Evolutionary conservation across 2,797 vertebrate species (phyloP), one percentile per base, ranked within the genome.

Genomic region (Mormyrops boulengeri): DNA sequence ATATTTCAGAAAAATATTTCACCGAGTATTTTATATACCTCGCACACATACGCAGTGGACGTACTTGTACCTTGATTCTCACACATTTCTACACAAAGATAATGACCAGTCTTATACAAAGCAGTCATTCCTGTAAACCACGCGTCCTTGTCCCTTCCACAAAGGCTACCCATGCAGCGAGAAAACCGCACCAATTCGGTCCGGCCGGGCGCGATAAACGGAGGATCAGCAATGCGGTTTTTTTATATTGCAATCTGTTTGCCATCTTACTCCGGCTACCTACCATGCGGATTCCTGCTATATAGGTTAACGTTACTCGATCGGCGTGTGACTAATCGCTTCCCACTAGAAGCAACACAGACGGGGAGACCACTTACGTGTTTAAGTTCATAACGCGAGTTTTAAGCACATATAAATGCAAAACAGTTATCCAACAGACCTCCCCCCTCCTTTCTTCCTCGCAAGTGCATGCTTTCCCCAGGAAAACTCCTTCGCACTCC

Each of bases 171-270:
- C 82, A 49, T 49, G 41, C 82, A 22, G n/a, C 41, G 82, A 49
- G 11, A 50, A 22, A 85, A 49, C n/a, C 47, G 19, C 44, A 41
- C 38, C n/a, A 14, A 47, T 49, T 49, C 80, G 9, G n/a, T 26
- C 82, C 17, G n/a, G 82, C 41, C 19, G 82, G 41, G 22, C 8
- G n/a, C 44, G n/a, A 49, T 49, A 19, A 82, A 82, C 77, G 77
- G 17, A 30, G 44, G 77, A 85, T 47, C 82, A 85, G 82, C 82
- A 85, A 85, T 85, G 82, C 82, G 82, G 82, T 50, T 85, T 73
- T 85, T 85, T 49, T n/a, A 85, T 85, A 85, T 50, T 49, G 44
- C 41, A 85, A 85, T 26, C 77, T 82, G 77, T 82, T 82, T 82
- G 77, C 77, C 77, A 82, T 82, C 77, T 82, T 82, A 41, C 77